phyloP scores from a whole-genome alignment of 2,888 invertebrate species.

The Brachypalpus laphriformis region DNA sequence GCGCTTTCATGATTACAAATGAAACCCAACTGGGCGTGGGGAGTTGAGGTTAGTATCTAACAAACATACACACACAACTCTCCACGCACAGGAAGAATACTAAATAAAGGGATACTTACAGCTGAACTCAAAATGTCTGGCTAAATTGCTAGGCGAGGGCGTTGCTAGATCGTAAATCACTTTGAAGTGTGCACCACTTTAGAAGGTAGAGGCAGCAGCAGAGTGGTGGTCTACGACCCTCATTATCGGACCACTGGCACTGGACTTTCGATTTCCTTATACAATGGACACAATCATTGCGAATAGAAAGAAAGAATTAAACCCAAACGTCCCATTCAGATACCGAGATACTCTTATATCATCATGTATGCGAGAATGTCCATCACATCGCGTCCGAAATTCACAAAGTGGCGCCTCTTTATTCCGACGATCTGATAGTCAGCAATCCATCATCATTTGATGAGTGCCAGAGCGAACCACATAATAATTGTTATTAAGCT shows the following conservation, averaged over 20 bases:
- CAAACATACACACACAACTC: conserved; percentile 54
- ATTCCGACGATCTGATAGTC: conserved; percentile 62
- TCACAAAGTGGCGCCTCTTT: conserved; percentile 65
- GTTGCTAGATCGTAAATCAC: conserved; percentile 82
- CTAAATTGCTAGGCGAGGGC: conserved; percentile 81
- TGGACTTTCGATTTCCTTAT: conserved; percentile 72
- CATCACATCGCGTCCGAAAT: conserved; percentile 53
- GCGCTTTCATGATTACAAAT: conserved; percentile 74
- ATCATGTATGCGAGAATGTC: conserved; percentile 23
- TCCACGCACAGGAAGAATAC: conserved; percentile 66
- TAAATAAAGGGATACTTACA: conserved; percentile 73
- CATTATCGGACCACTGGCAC: conserved; percentile 61
- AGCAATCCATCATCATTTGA: conserved; percentile 74
- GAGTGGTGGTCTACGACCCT: conserved; percentile 69
- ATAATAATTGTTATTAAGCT: conserved; percentile 81
- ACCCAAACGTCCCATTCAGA: conserved; percentile 38
- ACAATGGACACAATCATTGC: conserved; percentile 62
- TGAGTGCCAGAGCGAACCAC: conserved; percentile 75
- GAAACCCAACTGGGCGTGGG: conserved; percentile 73
- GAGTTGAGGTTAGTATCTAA: conserved; percentile 71
- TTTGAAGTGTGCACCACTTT: conserved; percentile 81
- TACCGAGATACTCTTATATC: conserved; percentile 14
- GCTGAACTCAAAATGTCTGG: conserved; percentile 75
- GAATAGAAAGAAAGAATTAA: conserved; percentile 46
- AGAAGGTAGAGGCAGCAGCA: conserved; percentile 45